Evolutionary conservation across 1,140 invertebrate genomes (phyloP).

Genomic region (Monomorium pharaonis): DNA sequence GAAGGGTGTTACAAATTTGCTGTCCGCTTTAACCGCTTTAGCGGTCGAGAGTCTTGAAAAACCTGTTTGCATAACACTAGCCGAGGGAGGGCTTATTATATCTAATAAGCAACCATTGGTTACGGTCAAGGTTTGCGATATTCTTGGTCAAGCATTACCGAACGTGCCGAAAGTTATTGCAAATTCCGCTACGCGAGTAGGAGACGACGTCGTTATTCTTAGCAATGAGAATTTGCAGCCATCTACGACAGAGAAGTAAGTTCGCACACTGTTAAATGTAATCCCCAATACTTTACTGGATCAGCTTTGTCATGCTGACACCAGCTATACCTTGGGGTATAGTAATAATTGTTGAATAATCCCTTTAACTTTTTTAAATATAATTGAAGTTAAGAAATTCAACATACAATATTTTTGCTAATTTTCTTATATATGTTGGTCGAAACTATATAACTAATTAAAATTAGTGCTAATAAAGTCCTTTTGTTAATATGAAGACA

Average conservation of each 20-base stretch:
- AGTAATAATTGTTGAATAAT: conserved; percentile 72
- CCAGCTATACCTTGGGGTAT: conserved; percentile 84
- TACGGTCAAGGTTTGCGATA: conserved; percentile 92
- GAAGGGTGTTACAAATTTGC: conserved; percentile 92
- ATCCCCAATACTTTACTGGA: conserved; percentile 82
- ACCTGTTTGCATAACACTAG: conserved; percentile 92
- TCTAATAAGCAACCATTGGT: conserved; percentile 90
- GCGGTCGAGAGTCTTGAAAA: conserved; percentile 88
- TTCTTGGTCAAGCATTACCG: conserved; percentile 91
- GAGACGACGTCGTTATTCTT: conserved; percentile 91
- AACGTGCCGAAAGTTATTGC: conserved; percentile 88
- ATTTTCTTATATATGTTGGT: not conserved
- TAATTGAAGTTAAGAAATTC: conserved; percentile 50
- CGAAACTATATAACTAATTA: not conserved
- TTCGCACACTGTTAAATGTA: conserved; percentile 2
- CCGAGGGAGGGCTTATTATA: conserved; percentile 90
- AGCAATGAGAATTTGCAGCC: conserved; percentile 88
- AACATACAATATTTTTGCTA: conserved; percentile 52
- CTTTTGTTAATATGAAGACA: not conserved
- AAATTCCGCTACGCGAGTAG: conserved; percentile 90
- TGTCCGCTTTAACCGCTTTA: conserved; percentile 91
- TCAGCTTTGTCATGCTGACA: conserved; percentile 66
- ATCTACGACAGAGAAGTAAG: conserved; percentile 86
- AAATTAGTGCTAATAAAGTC: not conserved
- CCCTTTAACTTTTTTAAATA: conserved; percentile 53